Evolutionary conservation across 2,113 vertebrate genomes (phyloP).

Genomic region (Nothocercus julius): DNA sequence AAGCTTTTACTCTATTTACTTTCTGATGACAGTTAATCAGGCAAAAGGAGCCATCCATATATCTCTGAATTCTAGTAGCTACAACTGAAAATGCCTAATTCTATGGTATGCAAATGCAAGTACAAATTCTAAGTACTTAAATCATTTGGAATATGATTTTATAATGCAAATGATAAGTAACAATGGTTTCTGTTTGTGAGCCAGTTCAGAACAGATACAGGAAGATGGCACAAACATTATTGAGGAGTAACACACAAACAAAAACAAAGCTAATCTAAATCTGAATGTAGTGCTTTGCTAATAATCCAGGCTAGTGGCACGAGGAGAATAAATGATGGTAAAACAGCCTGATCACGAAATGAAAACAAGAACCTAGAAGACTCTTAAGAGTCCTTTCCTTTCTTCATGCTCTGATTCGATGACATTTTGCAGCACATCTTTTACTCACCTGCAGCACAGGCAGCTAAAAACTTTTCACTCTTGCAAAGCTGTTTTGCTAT

Average conservation of each 20-base stretch:
- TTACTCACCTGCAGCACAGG: constrained; percentile 91
- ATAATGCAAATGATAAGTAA: background rate
- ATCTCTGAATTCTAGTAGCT: background rate
- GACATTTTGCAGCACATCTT: background rate
- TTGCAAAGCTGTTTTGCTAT: constrained; percentile 84
- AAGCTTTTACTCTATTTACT: background rate
- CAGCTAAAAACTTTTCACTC: constrained; percentile 94
- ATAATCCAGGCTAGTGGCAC: background rate
- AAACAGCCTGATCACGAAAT: background rate
- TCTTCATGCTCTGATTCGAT: fast-evolving
- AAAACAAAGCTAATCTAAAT: background rate
- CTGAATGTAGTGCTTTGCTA: background rate
- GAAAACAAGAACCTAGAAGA: background rate
- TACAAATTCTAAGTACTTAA: background rate
- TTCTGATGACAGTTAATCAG: background rate
- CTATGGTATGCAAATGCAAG: background rate
- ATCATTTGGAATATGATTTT: background rate
- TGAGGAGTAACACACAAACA: background rate
- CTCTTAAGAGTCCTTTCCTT: background rate
- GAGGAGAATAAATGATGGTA: background rate
- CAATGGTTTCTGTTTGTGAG: background rate
- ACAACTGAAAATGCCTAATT: background rate
- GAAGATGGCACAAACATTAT: background rate
- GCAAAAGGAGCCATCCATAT: background rate
- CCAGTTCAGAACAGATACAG: background rate